Conservation (phyloP, 2,113 vertebrate genomes). For the Apodemus speciosus region DNA sequence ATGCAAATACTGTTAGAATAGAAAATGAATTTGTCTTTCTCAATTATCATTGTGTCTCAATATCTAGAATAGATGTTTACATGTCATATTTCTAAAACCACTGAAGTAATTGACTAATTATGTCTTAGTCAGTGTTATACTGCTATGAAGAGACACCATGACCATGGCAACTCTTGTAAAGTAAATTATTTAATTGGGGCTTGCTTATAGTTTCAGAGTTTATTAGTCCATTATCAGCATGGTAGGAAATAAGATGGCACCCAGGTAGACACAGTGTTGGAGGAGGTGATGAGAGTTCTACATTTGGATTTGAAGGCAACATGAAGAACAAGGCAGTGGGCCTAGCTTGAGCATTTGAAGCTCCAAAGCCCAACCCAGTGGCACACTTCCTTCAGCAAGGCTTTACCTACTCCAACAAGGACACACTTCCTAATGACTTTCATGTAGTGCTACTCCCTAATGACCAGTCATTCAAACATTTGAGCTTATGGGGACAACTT, state of each 20-base stretch:
- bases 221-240: neutral
- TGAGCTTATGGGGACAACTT: neutral
- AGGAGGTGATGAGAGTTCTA: no score
- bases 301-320: neutral
- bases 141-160: neutral
- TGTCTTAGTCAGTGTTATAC: neutral
- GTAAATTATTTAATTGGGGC: neutral
- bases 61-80: constrained; percentile 2
- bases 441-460: neutral
- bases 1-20: neutral
- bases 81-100: neutral
- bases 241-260: no score
- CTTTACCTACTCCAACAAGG: neutral
- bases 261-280: neutral
- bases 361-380: neutral
- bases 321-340: neutral
- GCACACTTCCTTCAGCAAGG: neutral
- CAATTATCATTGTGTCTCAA: constrained; percentile 17
- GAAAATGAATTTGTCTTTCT: neutral
- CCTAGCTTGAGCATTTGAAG: neutral
- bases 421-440: neutral
- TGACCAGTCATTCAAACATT: neutral
- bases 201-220: neutral
- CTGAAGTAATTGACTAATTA: constrained; percentile 39
- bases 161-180: neutral